These are phyloP conservation scores for Teleogryllus occipitalis DNA, from an alignment of 1,140 invertebrate species.

Conservation along the genomic window DNA sequence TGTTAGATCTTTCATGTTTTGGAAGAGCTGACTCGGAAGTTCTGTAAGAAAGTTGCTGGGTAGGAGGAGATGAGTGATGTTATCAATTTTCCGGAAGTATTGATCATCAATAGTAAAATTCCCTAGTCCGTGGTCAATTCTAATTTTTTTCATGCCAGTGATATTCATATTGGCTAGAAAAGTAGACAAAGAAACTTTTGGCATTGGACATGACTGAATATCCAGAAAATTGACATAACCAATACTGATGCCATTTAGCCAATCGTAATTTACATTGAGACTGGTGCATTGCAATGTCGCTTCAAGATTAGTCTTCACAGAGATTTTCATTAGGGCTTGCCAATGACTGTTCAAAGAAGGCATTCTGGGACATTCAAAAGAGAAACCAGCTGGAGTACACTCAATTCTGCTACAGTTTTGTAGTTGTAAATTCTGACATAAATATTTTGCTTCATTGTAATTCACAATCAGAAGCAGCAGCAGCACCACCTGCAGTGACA, in stretches of 20 bases:
- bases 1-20: constrained; percentile 45
- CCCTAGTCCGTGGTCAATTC: not conserved
- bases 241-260: not conserved
- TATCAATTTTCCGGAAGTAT: constrained; percentile 38
- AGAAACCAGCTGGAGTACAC: not conserved
- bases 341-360: not conserved
- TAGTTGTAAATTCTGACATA: no score
- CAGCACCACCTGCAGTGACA: no score
- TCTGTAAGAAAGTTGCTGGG: constrained; percentile 41
- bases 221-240: not conserved
- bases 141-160: not conserved
- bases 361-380: not conserved
- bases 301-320: not conserved
- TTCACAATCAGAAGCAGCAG: no score
- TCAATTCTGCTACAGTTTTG: not conserved
- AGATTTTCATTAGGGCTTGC: not conserved
- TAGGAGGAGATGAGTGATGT: constrained; percentile 39
- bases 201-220: not conserved
- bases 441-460: no score
- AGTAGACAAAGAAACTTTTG: not conserved
- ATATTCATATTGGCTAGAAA: not conserved
- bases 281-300: not conserved
- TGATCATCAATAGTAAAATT: not conserved
- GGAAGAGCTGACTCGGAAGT: constrained; percentile 48
- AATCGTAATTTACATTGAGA: not conserved